Evolutionary conservation across 35 echinoderm and acorn worm genomes (phyloP), one percentile per base, ranked within the genome.

Genomic region (Anneissia japonica): DNA sequence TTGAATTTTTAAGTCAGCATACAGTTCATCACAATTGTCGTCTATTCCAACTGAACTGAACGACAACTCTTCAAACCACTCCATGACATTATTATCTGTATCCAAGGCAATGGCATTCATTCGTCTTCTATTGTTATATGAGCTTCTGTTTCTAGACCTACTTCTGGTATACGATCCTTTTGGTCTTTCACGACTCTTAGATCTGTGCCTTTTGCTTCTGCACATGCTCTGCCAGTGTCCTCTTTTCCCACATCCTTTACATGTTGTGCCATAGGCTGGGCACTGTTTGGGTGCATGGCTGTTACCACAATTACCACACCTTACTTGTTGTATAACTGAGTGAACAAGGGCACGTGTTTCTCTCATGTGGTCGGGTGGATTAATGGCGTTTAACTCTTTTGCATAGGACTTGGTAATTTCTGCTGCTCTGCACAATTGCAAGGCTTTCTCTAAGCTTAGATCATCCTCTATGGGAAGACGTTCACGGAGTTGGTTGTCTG

Each of bases 401-500:
- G 4, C 64, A 32, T 39, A 76, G n/a, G 19, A 35, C 76, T 76
- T 34, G n/a, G 34, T 86, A 56, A 51, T 72, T 17, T 73, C 36
- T 19, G 28, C 87, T 81, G 19, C 40, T 14, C 40, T 43, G 14
- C 40, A 43, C 14, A 43, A 6, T 43, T 43, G 4, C 40, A 6
- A 89, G 37, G 12, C 34, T 82, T 83, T 89, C 1, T 82, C 46
- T 39, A 86, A 32, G 19, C 28, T 86, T 37, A 76, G 31, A 23
- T 86, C 84, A 51, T 72, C 32, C 36, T 74, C 46, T 31, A 77
- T 81, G 9, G 82, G 37, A 39, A 89, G 37, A 37, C 34, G 39
- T 32, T 81, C 87, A 37, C 55, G 33, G n/a, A 89, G 51, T 29
- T 32, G 36, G 72, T 83, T 39, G 32, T 89, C 80, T 30, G 64